Percentiles rank a stretch among this genome's conserved stretches.
These are phyloP conservation scores for Bombus terrestris DNA, from an alignment of 1,140 invertebrate genomes.

Conservation along the genomic window DNA sequence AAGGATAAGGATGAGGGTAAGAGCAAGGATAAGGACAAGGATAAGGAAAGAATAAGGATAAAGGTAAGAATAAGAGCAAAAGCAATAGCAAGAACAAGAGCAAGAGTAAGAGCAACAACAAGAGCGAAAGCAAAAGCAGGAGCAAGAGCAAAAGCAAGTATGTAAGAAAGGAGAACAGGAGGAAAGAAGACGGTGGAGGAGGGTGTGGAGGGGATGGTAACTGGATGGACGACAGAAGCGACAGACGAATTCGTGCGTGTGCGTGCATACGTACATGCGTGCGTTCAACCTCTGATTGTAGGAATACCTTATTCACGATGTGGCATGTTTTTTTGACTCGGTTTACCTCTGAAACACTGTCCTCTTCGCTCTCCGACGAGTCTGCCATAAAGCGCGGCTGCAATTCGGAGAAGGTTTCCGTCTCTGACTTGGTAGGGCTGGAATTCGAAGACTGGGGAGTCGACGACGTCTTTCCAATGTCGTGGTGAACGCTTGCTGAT, in stretches of 20 bases:
- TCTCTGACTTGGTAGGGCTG: slow-evolving; percentile 89
- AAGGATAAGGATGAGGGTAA: too few species aligned
- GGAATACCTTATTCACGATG: slow-evolving; percentile 50
- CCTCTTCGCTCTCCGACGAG: slow-evolving; percentile 95
- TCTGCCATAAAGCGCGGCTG: slow-evolving; percentile 93
- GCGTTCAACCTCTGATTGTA: slow-evolving; percentile 39
- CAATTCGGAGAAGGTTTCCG: slow-evolving; percentile 89
- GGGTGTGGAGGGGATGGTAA: not conserved
- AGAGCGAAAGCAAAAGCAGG: too few species aligned
- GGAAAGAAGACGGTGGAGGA: not conserved
- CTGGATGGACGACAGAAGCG: slow-evolving; percentile 40
- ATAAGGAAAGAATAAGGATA: too few species aligned
- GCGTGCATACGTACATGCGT: slow-evolving; percentile 36
- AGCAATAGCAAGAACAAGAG: too few species aligned
- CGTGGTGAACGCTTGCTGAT: slow-evolving; percentile 83
- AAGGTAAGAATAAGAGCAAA: too few species aligned
- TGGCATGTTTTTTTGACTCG: slow-evolving; percentile 46
- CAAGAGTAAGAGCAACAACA: too few species aligned
- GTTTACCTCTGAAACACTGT: slow-evolving; percentile 94
- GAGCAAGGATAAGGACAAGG: fast-evolving
- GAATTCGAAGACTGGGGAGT: slow-evolving; percentile 86
- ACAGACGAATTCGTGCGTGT: slow-evolving; percentile 23
- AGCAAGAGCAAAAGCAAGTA: not conserved
- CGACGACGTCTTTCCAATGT: slow-evolving; percentile 85
- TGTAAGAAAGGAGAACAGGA: slow-evolving; percentile 41